Base-by-base conservation (phyloP, 2,888 invertebrate species). In the Halictus ligatus region DNA sequence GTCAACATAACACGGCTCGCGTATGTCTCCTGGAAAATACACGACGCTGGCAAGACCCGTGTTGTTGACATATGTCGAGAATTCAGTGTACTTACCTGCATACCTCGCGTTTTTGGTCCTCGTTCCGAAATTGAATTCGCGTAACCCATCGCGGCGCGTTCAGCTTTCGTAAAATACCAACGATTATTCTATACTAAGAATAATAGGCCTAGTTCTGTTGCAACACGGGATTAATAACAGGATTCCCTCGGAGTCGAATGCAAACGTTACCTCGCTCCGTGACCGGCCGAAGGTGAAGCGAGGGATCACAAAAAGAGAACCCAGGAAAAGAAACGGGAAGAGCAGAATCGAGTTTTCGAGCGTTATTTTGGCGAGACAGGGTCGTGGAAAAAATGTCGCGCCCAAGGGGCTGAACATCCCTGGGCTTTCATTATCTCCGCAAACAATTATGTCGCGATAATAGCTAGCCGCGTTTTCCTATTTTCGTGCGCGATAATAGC, bases 401-500 rank as follows among this genome's bases (percentile, higher is more conserved):
- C 73, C 35, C 35, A n/a, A 13, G 21, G 12, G 69, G 15, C n/a
- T 25, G 35, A 72, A 76, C 81, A 18, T 50, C 80, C n/a, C 60
- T 25, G 12, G 25, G 15, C 76, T 80, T 83, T 83, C 76, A 76
- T 80, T 83, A 76, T 73, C 76, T 46, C 46, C 18, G 46, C 80
- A 40, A 79, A 71, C 48, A 71, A 83, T 83, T 83, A 60, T 60
- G 46, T 15, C 75, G 21, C 73, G 71, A 83, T 50, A 72, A 72
- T 58, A 76, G 50, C 46, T 50, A 25, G 67, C 46, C 71, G 43
- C 46, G 64, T 15, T 25, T 18, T 8, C 25, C 35, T 43, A 64
- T 67, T 72, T 75, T 15, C 58, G n/a, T n/a, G n/a, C 75, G 21
- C 72, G 71, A 83, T 50, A 81, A 72, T 67, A 76, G 50, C 46